phyloP scores from a whole-genome alignment of 2,888 invertebrate species.

The Neocrepidodera transversa region DNA sequence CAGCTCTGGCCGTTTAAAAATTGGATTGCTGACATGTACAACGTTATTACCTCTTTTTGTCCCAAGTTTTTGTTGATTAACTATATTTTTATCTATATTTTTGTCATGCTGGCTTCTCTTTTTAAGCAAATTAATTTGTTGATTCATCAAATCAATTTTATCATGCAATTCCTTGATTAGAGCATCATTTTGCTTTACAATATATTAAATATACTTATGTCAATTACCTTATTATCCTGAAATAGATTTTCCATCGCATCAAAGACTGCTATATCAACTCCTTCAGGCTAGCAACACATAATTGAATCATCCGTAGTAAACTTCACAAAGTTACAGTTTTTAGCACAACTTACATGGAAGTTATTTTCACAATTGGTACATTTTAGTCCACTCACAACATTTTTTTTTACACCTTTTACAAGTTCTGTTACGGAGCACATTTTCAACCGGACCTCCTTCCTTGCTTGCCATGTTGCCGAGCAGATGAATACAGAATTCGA shows the following conservation, averaged over 20 bases:
- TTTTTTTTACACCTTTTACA: conserved; percentile 18
- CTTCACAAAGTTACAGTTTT: conserved; percentile 23
- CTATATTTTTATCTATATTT: conserved; percentile 1
- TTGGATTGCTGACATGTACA: neutral
- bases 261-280: conserved; percentile 15
- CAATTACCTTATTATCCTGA: conserved; percentile 22
- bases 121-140: conserved; percentile 16
- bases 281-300: conserved; percentile 23
- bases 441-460: conserved; percentile 8
- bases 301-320: conserved; percentile 19
- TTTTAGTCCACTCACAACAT: conserved; percentile 16
- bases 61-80: conserved; percentile 15
- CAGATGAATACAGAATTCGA: no score
- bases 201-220: conserved; percentile 27
- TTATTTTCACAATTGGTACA: conserved; percentile 20
- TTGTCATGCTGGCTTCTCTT: conserved; percentile 15
- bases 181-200: conserved; percentile 22
- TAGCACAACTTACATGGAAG: conserved; percentile 22
- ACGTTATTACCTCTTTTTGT: conserved; percentile 1
- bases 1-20: neutral
- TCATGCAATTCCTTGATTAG: conserved; percentile 23
- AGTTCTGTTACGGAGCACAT: conserved; percentile 17
- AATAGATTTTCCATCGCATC: conserved; percentile 17
- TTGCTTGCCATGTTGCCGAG: conserved; percentile 17
- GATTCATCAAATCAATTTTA: conserved; percentile 24